Evolutionary conservation across 2,888 invertebrate species (phyloP).

Genomic region (Drosophila sordidula): DNA sequence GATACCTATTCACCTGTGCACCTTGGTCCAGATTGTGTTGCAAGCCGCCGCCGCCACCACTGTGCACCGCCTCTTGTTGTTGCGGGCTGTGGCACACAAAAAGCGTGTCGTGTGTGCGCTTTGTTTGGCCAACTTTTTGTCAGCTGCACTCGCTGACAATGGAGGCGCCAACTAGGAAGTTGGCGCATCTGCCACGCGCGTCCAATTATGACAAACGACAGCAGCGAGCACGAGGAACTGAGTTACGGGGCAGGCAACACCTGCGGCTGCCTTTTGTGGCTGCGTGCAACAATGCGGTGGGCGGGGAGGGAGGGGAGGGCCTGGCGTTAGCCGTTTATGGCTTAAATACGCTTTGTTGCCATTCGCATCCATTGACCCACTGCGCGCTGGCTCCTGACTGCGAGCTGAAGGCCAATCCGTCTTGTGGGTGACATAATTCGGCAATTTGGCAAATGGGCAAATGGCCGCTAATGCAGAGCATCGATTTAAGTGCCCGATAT

Average conservation of each 20-base stretch:
- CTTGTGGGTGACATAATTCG: slow-evolving; percentile 38
- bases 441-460: slow-evolving; percentile 39
- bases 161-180: slow-evolving; percentile 72
- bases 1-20: too few relatives aligned
- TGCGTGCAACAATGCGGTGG: slow-evolving; percentile 36
- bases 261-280: slow-evolving; percentile 28
- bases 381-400: slow-evolving; percentile 24
- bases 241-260: slow-evolving; percentile 65
- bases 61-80: slow-evolving; percentile 18
- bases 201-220: slow-evolving; percentile 73
- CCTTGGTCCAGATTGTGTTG: not conserved
- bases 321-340: slow-evolving; percentile 34
- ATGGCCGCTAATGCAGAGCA: slow-evolving; percentile 26
- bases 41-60: slow-evolving; percentile 17
- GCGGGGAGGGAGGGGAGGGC: too few relatives aligned
- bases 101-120: slow-evolving; percentile 28
- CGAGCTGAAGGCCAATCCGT: slow-evolving; percentile 30
- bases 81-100: slow-evolving; percentile 20
- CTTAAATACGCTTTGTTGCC: slow-evolving; percentile 38
- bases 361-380: slow-evolving; percentile 33
- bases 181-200: slow-evolving; percentile 71
- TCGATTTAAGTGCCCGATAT: slow-evolving; percentile 30
- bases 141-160: slow-evolving; percentile 40
- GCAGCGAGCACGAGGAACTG: slow-evolving; percentile 56
- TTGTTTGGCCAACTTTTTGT: slow-evolving; percentile 48